Evolutionary conservation across 2,888 invertebrate species (phyloP).

Genomic region (Caenorhabditis doughertyi): DNA sequence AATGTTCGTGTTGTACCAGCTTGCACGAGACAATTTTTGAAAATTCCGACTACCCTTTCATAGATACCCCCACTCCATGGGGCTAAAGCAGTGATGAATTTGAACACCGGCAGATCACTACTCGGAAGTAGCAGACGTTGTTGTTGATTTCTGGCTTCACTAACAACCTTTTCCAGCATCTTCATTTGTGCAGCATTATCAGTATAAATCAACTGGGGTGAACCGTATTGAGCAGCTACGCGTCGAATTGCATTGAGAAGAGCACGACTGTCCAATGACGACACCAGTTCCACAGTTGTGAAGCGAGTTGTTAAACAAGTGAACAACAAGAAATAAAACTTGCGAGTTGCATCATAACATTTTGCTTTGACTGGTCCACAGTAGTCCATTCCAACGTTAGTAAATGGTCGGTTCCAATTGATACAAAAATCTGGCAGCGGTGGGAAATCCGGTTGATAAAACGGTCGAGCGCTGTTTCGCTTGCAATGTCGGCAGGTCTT

Average conservation of each 20-base stretch:
- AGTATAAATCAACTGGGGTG: background rate
- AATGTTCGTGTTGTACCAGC: background rate
- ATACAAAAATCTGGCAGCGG: slow-evolving; percentile 80
- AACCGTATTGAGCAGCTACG: slow-evolving; percentile 5
- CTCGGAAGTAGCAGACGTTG: background rate
- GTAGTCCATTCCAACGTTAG: slow-evolving; percentile 78
- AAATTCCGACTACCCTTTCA: slow-evolving; percentile 83
- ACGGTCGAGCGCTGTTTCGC: slow-evolving; percentile 61
- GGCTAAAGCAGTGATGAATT: slow-evolving; percentile 18
- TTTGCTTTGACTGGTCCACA: slow-evolving; percentile 79
- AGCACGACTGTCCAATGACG: background rate
- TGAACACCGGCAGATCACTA: slow-evolving; percentile 12
- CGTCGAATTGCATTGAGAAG: slow-evolving; percentile 38
- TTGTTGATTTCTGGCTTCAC: background rate
- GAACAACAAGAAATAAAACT: slow-evolving; percentile 13
- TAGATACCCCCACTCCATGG: slow-evolving; percentile 81
- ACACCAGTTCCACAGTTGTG: slow-evolving; percentile 11
- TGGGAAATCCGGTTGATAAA: slow-evolving; percentile 79
- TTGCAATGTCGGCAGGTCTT: slow-evolving; percentile 78
- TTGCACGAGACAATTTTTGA: background rate
- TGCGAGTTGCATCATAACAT: background rate
- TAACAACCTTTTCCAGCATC: background rate
- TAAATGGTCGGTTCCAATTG: slow-evolving; percentile 74
- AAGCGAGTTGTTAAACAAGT: slow-evolving; percentile 41
- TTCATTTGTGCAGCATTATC: slow-evolving; percentile 38